Percentiles rank a stretch among this genome's conserved stretches.
phyloP scores from a whole-genome alignment of 2,113 vertebrate genomes.

The Columba livia region DNA sequence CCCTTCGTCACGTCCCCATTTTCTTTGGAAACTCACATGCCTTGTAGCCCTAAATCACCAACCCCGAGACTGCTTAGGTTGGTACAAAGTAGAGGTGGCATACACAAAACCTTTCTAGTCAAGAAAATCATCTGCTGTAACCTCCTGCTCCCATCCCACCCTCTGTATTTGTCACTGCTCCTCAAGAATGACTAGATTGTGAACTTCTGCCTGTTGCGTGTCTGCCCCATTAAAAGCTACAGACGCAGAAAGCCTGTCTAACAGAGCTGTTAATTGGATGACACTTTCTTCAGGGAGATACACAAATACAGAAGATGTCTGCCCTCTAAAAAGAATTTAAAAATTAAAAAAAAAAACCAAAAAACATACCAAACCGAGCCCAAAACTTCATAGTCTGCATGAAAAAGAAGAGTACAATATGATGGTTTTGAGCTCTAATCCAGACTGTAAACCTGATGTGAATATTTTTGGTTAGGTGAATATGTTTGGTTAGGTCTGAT shows the following conservation, averaged over 20 bases:
- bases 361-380: neutral
- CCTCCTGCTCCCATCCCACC: neutral
- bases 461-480: too few relatives aligned
- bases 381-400: neutral
- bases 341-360: neutral
- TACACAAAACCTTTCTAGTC: neutral
- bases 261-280: neutral
- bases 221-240: neutral
- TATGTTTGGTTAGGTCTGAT: neutral
- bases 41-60: neutral
- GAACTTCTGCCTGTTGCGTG: neutral
- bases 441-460: neutral
- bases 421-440: neutral
- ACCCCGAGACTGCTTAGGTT: neutral
- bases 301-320: neutral
- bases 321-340: neutral
- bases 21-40: neutral
- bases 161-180: neutral
- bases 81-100: neutral
- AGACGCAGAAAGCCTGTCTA: neutral
- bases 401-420: neutral
- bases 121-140: neutral
- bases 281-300: neutral
- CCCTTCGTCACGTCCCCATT: accelerated
- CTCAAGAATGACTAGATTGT: neutral